phyloP scores from a whole-genome alignment of 2,113 vertebrate species.

The Neotragus moschatus region DNA sequence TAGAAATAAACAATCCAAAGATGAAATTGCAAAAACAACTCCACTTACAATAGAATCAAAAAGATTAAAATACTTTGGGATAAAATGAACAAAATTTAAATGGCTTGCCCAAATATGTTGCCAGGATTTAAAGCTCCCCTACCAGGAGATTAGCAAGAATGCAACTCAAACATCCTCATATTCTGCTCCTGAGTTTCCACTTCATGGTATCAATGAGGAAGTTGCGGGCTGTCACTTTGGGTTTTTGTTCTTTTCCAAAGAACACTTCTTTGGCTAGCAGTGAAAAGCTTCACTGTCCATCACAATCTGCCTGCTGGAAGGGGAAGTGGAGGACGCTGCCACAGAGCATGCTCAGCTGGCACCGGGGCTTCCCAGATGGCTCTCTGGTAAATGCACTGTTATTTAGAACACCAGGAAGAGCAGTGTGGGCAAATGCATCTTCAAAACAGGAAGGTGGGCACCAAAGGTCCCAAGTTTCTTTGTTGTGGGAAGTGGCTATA shows the following conservation, averaged over 20 bases:
- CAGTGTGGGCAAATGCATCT: not conserved
- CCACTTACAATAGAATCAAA: not conserved
- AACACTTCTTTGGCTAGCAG: not conserved
- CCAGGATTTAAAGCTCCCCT: not conserved
- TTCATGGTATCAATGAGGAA: not conserved
- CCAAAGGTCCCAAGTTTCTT: not conserved
- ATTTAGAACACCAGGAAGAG: not conserved
- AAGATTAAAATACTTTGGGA: not conserved
- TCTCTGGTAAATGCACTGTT: not conserved
- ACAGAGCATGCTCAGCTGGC: not conserved
- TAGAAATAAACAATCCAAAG: not conserved
- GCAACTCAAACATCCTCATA: not conserved
- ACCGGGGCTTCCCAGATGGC: fast-evolving
- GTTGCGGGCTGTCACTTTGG: not conserved
- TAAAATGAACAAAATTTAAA: not conserved
- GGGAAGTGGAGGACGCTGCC: not conserved
- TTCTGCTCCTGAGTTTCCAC: constrained; percentile 11
- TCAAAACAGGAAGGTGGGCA: not conserved
- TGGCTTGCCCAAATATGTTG: not conserved
- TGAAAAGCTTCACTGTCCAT: not conserved
- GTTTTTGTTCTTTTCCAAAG: constrained; percentile 5
- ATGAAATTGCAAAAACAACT: not conserved
- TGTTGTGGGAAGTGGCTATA: not conserved
- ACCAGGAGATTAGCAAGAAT: not conserved
- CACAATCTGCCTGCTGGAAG: not conserved